These are phyloP conservation scores for Panagrolaimus sp. DNA, from an alignment of 1,140 invertebrate species.

Conservation along the genomic window DNA sequence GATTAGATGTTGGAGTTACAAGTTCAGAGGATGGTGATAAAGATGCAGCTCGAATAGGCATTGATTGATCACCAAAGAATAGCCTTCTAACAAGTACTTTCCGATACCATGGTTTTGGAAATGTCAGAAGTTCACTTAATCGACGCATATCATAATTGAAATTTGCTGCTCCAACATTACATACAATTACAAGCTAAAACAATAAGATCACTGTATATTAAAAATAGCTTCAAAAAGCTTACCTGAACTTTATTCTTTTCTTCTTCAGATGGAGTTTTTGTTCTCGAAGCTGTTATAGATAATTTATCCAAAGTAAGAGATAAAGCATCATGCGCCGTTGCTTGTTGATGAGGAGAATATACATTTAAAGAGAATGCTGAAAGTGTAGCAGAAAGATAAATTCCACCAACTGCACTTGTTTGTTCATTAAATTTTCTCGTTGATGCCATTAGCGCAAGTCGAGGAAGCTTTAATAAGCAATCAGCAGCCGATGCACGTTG, in stretches of 20 bases:
- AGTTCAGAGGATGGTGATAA: too few species aligned
- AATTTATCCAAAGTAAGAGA: slow-evolving; percentile 47
- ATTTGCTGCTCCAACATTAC: slow-evolving; percentile 87
- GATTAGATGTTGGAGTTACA: too few species aligned
- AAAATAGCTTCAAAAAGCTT: too few species aligned
- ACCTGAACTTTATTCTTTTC: slow-evolving; percentile 24
- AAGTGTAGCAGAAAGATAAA: slow-evolving; percentile 50
- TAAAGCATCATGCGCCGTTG: slow-evolving; percentile 47
- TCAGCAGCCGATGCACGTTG: slow-evolving; percentile 83
- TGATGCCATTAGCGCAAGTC: slow-evolving; percentile 69
- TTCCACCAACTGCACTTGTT: slow-evolving; percentile 41
- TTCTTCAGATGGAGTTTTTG: slow-evolving; percentile 40
- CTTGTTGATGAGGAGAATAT: slow-evolving; percentile 47
- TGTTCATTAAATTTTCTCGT: slow-evolving; percentile 59
- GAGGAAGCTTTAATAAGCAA: slow-evolving; percentile 89
- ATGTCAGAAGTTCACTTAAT: slow-evolving; percentile 90
- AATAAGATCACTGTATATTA: too few species aligned
- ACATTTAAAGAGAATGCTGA: slow-evolving; percentile 47
- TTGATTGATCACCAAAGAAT: slow-evolving; percentile 54
- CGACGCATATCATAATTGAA: slow-evolving; percentile 98
- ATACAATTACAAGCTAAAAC: slow-evolving; percentile 35
- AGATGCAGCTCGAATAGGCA: neutral
- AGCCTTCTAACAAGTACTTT: slow-evolving; percentile 42
- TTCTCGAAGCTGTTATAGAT: slow-evolving; percentile 46
- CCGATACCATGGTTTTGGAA: slow-evolving; percentile 91